Evolutionary conservation across 2,797 vertebrate species (phyloP).

Genomic region (Craterocephalus amniculus): DNA sequence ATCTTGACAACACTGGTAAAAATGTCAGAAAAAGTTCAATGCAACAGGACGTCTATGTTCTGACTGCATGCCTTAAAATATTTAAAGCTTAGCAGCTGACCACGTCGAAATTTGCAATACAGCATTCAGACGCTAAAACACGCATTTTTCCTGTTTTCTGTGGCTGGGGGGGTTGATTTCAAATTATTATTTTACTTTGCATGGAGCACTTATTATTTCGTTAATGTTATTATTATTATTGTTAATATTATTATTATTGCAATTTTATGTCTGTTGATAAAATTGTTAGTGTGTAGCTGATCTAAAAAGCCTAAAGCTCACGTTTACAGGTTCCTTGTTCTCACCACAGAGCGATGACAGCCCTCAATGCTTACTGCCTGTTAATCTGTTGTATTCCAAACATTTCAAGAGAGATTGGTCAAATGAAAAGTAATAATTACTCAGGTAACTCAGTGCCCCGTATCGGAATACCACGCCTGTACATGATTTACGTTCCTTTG

Average conservation of each 20-base stretch:
- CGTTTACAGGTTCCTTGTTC: constrained; percentile 79
- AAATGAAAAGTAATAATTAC: constrained; percentile 81
- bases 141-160: constrained; percentile 51
- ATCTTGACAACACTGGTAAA: constrained; percentile 57
- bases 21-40: constrained; percentile 61
- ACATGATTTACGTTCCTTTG: constrained; percentile 56
- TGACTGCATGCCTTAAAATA: constrained; percentile 78
- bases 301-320: constrained; percentile 62
- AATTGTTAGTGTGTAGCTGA: constrained; percentile 64
- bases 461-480: constrained; percentile 79
- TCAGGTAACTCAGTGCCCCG: constrained; percentile 87
- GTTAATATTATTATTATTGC: constrained; percentile 50
- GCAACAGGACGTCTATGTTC: constrained; percentile 72
- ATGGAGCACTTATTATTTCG: constrained; percentile 86
- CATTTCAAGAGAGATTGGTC: constrained; percentile 77
- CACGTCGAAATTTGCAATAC: constrained; percentile 73
- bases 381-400: constrained; percentile 62
- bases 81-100: constrained; percentile 64
- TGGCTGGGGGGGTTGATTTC: constrained; percentile 30
- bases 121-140: constrained; percentile 74
- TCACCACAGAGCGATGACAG: constrained; percentile 70
- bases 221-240: constrained; percentile 42
- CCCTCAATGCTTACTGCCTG: constrained; percentile 74
- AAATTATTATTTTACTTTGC: constrained; percentile 71
- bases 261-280: constrained; percentile 66